Evolutionary conservation across 2,888 invertebrate genomes (phyloP).

Genomic region (Campoletis raptor): DNA sequence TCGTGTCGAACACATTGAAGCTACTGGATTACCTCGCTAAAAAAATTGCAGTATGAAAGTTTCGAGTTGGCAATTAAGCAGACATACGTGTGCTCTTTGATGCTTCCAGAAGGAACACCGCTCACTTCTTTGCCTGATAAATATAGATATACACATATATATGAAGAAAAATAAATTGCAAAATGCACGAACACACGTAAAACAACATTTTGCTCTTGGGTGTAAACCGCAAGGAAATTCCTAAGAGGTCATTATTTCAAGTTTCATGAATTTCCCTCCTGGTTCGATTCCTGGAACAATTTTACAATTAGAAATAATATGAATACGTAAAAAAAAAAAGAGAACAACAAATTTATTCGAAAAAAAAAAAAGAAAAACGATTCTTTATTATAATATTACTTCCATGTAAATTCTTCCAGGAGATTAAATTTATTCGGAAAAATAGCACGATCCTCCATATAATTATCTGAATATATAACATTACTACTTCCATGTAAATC

Average conservation of each 20-base stretch:
- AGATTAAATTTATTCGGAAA: conserved; percentile 11
- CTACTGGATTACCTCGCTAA: conserved; percentile 42
- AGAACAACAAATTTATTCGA: background rate
- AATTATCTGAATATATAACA: conserved; percentile 1
- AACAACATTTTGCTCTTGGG: conserved; percentile 37
- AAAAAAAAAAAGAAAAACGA: background rate
- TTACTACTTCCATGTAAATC: background rate
- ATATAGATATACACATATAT: background rate
- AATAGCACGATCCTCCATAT: background rate
- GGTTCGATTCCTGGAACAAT: conserved; percentile 19
- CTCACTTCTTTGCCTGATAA: conserved; percentile 26
- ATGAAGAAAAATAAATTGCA: conserved; percentile 16
- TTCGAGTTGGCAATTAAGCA: conserved; percentile 54
- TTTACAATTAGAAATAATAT: conserved; percentile 12
- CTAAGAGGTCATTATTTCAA: conserved; percentile 47
- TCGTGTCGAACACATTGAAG: conserved; percentile 12
- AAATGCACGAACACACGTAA: conserved; percentile 16
- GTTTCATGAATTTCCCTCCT: conserved; percentile 15
- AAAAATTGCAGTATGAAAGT: conserved; percentile 42
- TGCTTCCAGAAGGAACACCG: conserved; percentile 21
- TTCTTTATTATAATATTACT: background rate
- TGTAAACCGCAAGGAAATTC: conserved; percentile 51
- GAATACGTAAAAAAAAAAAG: background rate
- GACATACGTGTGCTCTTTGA: conserved; percentile 12
- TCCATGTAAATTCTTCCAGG: background rate